phyloP scores from a whole-genome alignment of 2,113 vertebrate genomes.

The Campylomormyrus numenius region DNA sequence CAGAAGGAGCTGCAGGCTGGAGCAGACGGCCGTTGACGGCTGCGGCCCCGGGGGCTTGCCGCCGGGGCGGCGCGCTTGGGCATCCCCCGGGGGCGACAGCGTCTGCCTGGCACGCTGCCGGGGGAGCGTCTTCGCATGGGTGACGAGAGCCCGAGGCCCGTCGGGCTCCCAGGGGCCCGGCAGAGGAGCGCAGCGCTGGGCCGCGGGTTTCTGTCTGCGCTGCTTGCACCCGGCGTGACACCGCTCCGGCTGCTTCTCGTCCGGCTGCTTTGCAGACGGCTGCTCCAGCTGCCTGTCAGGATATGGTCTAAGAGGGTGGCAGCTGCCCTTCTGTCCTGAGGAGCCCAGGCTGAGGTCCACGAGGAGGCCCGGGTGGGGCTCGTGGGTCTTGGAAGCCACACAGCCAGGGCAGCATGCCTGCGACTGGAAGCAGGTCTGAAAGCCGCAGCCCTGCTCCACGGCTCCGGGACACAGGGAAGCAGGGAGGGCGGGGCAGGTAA shows the following conservation, averaged over 20 bases:
- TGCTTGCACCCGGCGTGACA: conserved; percentile 46
- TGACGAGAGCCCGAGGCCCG: conserved; percentile 2
- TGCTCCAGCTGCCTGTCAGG: conserved; percentile 37
- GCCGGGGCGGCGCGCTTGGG: not conserved
- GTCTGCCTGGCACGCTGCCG: not conserved
- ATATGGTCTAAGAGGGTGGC: conserved; percentile 39
- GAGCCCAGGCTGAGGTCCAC: conserved; percentile 48
- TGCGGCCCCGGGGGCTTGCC: not conserved
- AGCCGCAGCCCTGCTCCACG: conserved; percentile 60
- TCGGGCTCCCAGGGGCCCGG: conserved; percentile 51
- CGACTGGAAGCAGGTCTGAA: conserved; percentile 60
- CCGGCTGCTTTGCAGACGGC: conserved; percentile 48
- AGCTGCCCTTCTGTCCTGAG: conserved; percentile 48
- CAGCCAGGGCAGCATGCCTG: conserved; percentile 77
- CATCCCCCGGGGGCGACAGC: not conserved
- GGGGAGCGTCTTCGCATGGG: not conserved
- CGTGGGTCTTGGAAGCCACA: conserved; percentile 51
- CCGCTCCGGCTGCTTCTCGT: conserved; percentile 56
- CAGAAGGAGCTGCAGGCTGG: not conserved
- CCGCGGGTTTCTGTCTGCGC: conserved; percentile 39
- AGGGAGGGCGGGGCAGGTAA: conserved; percentile 64
- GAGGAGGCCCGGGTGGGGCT: conserved; percentile 37
- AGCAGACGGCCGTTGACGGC: not conserved
- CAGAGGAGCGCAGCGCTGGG: conserved; percentile 39
- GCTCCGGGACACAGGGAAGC: conserved; percentile 61